A percentile compares a stretch with the other conserved stretches of the same genome.
Evolutionary conservation across 1,140 invertebrate genomes (phyloP).

Genomic region (Heliconius himera): DNA sequence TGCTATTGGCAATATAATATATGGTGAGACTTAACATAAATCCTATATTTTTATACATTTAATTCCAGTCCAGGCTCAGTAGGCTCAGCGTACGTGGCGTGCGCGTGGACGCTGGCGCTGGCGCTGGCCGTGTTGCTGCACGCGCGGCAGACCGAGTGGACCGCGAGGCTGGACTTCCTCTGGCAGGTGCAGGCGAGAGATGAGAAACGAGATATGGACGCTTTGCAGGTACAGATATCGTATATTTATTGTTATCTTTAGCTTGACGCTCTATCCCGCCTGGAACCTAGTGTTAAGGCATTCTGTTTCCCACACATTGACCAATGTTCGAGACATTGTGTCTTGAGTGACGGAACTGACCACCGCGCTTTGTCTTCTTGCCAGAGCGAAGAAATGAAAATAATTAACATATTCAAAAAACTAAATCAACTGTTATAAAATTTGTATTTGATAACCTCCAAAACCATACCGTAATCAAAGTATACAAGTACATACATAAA

Average conservation of each 20-base stretch:
- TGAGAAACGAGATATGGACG: constrained; percentile 95
- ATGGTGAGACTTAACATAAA: not conserved
- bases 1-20: fast-evolving
- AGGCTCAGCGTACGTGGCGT: constrained; percentile 85
- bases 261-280: too few relatives aligned
- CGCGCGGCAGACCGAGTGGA: constrained; percentile 93
- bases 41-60: not conserved
- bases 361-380: too few relatives aligned
- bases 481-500: too few relatives aligned
- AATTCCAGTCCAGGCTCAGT: constrained; percentile 75
- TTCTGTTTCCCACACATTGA: too few relatives aligned
- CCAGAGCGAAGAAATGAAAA: too few relatives aligned
- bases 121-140: constrained; percentile 91
- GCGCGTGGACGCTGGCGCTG: constrained; percentile 90
- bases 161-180: constrained; percentile 91
- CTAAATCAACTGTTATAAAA: too few relatives aligned
- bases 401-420: too few relatives aligned
- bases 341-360: too few relatives aligned
- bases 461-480: too few relatives aligned
- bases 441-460: too few relatives aligned
- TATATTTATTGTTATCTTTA: not conserved
- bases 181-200: constrained; percentile 94
- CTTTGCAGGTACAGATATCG: constrained; percentile 82
- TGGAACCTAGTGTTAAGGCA: too few relatives aligned
- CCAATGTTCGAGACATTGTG: too few relatives aligned